A percentile compares a stretch with the other conserved stretches of the same genome.
Evolutionary conservation across 92 coral and sea anemone genomes (phyloP).

Genomic region (Plumapathes pennacea): DNA sequence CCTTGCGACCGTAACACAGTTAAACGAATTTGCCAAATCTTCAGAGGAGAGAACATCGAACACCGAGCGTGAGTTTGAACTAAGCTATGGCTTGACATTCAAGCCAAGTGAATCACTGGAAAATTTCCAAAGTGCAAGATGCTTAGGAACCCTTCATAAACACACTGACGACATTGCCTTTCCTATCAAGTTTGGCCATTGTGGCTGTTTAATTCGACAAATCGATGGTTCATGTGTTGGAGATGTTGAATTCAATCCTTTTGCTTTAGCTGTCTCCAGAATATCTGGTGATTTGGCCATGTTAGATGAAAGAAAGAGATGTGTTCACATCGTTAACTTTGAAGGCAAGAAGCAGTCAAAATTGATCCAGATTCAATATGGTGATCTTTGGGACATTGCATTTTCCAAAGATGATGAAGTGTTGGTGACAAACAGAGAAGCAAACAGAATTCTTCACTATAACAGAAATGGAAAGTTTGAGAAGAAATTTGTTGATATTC

Average conservation of each 20-base stretch:
- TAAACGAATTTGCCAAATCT: constrained; percentile 9
- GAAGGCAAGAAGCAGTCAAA: constrained; percentile 8
- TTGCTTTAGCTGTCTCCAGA: constrained; percentile 20
- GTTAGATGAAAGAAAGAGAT: constrained; percentile 26
- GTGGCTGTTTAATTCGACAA: constrained; percentile 16
- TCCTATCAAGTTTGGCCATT: too few relatives aligned
- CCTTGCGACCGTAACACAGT: constrained; percentile 16
- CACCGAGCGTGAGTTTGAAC: constrained; percentile 21
- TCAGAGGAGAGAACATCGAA: constrained; percentile 1
- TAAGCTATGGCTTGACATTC: too few relatives aligned
- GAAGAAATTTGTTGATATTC: constrained; percentile 14
- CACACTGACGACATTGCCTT: too few relatives aligned
- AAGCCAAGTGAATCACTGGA: too few relatives aligned
- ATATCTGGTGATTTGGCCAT: constrained; percentile 23
- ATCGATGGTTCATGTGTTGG: constrained; percentile 4
- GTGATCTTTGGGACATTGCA: constrained; percentile 42
- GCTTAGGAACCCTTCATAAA: too few relatives aligned
- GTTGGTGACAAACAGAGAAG: constrained; percentile 28
- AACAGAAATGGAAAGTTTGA: constrained; percentile 22
- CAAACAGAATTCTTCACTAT: constrained; percentile 31
- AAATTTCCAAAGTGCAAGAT: too few relatives aligned
- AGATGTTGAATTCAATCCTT: constrained; percentile 13
- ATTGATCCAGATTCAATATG: constrained; percentile 21
- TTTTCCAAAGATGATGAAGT: constrained; percentile 22
- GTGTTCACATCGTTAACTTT: constrained; percentile 16